A percentile compares a stretch with the other conserved stretches of the same genome.
Conservation (phyloP, 2,888 invertebrate species). For the Tipula vernalis region DNA sequence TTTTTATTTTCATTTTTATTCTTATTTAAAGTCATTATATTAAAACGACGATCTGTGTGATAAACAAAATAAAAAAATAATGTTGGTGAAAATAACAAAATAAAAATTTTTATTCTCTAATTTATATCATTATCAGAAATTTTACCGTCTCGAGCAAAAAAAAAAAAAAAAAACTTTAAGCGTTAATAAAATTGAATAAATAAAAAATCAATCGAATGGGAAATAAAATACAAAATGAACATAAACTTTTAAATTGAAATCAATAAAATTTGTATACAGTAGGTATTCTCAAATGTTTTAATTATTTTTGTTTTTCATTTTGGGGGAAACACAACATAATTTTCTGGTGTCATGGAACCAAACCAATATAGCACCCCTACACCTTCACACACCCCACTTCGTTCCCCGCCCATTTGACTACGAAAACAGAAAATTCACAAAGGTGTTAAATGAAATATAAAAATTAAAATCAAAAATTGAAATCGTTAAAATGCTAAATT, state of each 20-base stretch:
- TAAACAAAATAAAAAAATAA: neutral
- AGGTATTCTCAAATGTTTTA: neutral
- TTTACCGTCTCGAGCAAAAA: neutral
- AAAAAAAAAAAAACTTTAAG: neutral
- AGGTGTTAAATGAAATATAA: neutral
- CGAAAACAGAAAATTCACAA: neutral
- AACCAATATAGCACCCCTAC: neutral
- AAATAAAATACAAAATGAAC: neutral
- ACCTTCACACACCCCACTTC: too few species aligned
- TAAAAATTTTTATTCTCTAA: neutral
- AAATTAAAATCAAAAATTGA: neutral
- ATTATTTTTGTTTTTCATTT: neutral
- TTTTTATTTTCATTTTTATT: neutral
- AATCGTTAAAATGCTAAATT: neutral
- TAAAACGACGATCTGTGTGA: neutral
- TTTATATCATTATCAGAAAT: neutral
- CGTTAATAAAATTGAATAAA: neutral
- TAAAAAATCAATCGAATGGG: neutral
- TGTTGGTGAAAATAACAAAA: neutral
- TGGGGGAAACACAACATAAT: neutral
- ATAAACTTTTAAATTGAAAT: neutral
- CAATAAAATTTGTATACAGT: neutral
- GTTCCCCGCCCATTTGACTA: neutral
- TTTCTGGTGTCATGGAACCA: neutral
- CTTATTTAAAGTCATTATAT: neutral